Percentiles rank a stretch among this genome's conserved stretches.
These are phyloP conservation scores for Micrasema minimum DNA, from an alignment of 1,140 invertebrate species.

Conservation along the genomic window DNA sequence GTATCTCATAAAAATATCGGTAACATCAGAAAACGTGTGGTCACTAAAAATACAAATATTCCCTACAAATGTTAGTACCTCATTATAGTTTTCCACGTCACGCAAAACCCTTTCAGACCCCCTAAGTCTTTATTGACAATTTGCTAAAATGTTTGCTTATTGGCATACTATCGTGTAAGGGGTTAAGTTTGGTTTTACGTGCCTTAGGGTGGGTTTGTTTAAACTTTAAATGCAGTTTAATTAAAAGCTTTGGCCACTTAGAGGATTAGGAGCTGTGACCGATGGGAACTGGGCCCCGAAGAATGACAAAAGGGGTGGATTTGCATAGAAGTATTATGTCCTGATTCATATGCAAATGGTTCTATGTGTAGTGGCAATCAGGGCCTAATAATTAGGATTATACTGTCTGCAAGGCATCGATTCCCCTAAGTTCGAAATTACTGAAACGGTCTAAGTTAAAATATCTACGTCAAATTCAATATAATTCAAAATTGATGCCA, in stretches of 20 bases:
- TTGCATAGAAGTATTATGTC: neutral
- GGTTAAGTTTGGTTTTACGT: neutral
- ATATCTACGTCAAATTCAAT: no score
- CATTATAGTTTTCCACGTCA: slow-evolving; percentile 9
- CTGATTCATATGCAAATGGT: slow-evolving; percentile 9
- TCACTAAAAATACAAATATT: no score
- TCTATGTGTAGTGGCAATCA: no score
- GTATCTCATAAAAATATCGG: no score
- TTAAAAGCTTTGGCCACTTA: slow-evolving; percentile 35
- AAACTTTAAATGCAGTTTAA: slow-evolving; percentile 49
- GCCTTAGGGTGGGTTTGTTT: neutral
- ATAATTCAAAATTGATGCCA: no score
- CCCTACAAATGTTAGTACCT: no score
- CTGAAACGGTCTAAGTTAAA: no score
- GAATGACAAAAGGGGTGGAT: slow-evolving; percentile 16
- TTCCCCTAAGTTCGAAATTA: no score
- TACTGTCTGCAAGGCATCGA: no score
- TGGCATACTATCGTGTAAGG: slow-evolving; percentile 18
- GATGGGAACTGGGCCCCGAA: slow-evolving; percentile 24
- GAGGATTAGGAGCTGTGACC: slow-evolving; percentile 39
- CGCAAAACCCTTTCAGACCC: slow-evolving; percentile 18
- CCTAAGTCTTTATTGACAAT: slow-evolving; percentile 42
- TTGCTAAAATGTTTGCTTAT: slow-evolving; percentile 48
- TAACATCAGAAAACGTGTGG: no score
- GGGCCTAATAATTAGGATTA: no score